Percentiles rank a stretch among this genome's conserved stretches.
Evolutionary conservation across 2,888 invertebrate genomes (phyloP).

Genomic region (Corbicula japonica): DNA sequence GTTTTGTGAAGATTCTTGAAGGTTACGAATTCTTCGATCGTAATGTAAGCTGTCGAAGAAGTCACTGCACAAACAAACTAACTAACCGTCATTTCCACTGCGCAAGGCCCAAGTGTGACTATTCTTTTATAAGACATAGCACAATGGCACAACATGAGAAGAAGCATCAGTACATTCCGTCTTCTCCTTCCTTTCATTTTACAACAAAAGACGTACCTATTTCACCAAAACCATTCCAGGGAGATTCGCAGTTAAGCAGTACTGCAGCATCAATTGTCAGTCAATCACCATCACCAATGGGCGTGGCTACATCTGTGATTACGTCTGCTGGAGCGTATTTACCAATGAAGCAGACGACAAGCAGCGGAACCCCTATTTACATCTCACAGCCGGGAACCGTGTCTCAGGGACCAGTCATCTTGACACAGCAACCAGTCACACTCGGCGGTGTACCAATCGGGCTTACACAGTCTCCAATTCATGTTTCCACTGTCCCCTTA

Average conservation of each 20-base stretch:
- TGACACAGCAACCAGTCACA: slow-evolving; percentile 18
- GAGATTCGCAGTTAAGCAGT: slow-evolving; percentile 17
- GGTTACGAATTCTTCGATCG: slow-evolving; percentile 95
- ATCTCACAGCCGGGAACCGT: slow-evolving; percentile 38
- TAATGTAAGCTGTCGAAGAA: slow-evolving; percentile 91
- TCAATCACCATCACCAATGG: not conserved
- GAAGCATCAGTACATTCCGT: slow-evolving; percentile 87
- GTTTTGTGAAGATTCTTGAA: slow-evolving; percentile 92
- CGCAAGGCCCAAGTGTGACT: slow-evolving; percentile 90
- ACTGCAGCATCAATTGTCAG: slow-evolving; percentile 7
- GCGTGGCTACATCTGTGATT: slow-evolving; percentile 89
- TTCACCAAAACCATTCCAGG: slow-evolving; percentile 17
- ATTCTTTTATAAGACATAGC: slow-evolving; percentile 92
- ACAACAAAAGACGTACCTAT: not conserved
- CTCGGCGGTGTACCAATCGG: not conserved
- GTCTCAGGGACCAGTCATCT: slow-evolving; percentile 48
- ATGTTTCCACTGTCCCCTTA: slow-evolving; percentile 14
- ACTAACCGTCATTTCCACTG: slow-evolving; percentile 93
- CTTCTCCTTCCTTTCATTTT: slow-evolving; percentile 10
- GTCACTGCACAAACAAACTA: slow-evolving; percentile 90
- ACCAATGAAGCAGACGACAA: slow-evolving; percentile 88
- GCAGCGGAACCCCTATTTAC: slow-evolving; percentile 38
- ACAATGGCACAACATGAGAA: slow-evolving; percentile 92
- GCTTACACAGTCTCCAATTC: slow-evolving; percentile 1
- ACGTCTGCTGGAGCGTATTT: slow-evolving; percentile 97